Evolutionary conservation across 2,888 invertebrate genomes (phyloP).

Genomic region (Aethes cnicana): DNA sequence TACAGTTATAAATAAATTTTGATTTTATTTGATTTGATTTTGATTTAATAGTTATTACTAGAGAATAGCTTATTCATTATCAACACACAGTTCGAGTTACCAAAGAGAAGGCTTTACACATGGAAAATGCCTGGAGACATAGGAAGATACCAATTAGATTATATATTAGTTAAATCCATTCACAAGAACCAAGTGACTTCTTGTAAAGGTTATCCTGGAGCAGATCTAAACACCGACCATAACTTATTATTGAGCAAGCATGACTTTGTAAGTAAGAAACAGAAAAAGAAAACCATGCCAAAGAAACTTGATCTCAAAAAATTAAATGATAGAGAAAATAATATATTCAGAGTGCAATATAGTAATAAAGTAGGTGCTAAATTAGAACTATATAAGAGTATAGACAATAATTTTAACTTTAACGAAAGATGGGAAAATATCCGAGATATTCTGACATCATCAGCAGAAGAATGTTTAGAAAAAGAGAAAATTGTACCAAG

Average conservation of each 20-base stretch:
- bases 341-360: too few species aligned
- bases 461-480: constrained; percentile 4
- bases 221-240: too few species aligned
- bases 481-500: constrained; percentile 4
- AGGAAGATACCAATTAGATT: not conserved
- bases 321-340: too few species aligned
- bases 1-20: too few species aligned
- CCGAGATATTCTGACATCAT: not conserved
- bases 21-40: too few species aligned
- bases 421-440: not conserved
- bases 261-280: too few species aligned
- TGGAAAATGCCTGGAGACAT: not conserved
- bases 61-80: not conserved
- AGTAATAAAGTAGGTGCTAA: too few species aligned
- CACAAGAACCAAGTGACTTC: not conserved
- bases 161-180: not conserved
- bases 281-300: too few species aligned
- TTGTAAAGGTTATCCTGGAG: not conserved
- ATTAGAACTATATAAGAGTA: too few species aligned
- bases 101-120: not conserved
- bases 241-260: too few species aligned
- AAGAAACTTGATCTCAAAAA: too few species aligned
- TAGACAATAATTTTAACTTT: too few species aligned
- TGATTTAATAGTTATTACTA: not conserved
- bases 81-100: not conserved